Evolutionary conservation across 2,888 invertebrate species (phyloP), one percentile per base, ranked within the genome.

Genomic region (Cylloceria caligata): DNA sequence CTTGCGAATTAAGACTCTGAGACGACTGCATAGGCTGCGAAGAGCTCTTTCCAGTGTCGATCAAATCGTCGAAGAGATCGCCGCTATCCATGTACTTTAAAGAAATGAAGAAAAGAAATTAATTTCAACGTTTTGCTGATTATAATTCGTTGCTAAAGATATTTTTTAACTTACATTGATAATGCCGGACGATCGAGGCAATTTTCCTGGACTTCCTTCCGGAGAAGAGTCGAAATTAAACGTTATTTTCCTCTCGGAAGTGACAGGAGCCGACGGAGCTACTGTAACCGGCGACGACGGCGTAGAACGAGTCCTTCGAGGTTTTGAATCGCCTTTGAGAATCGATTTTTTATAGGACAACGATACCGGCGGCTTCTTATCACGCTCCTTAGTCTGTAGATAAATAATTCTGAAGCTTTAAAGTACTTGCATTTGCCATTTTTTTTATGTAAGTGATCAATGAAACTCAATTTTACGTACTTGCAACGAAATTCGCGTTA

Each of bases 271-370:
- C 42, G 39, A 36, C 9, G 6, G 64, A 9, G 13, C 24, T 3
- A 36, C 3, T 7, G 36, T 0, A 13, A 42, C 27, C 34, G 78
- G 82, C 24, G 83, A 79, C 13, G 75, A 21, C 9, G 76, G 79
- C 36, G 83, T 42, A 36, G 80, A 76, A 3, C 80, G 75, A 24
- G 39, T 36, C 72, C 49, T 76, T 27, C 82, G 82, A 19, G 39
- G 4, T 16, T 60, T 62, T 9, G 67, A 4, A 16, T 67, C 6
- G 21, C 60, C 60, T 81, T 81, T 78, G 6, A 81, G 65, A 57
- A 83, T 81, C 16, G 83, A 83, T 47, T 80, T 83, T 55, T 77
- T 68, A 6, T 68, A 68, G 2, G 36, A 39, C 62, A 60, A n/a
- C 3, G 39, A 7, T 9, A 34, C 64, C 16, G 60, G 49, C 16